These are phyloP conservation scores for Melitaea cinxia DNA, from an alignment of 1,140 invertebrate species.

Conservation along the genomic window DNA sequence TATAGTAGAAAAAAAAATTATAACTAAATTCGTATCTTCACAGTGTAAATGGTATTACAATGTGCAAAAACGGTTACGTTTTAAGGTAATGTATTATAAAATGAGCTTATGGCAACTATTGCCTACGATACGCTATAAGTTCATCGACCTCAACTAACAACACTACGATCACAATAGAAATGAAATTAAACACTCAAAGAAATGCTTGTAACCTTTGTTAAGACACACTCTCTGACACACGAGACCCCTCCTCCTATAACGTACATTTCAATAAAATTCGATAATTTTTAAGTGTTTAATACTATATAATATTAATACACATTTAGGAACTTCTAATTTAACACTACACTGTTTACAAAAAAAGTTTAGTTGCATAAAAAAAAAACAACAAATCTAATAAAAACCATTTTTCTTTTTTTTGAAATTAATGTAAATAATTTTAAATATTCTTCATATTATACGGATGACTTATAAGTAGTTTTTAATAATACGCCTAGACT, in stretches of 20 bases:
- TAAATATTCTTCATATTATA: not conserved
- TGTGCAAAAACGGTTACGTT: constrained; percentile 25
- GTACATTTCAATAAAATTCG: not conserved
- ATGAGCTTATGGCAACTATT: constrained; percentile 65
- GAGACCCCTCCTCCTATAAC: constrained; percentile 4
- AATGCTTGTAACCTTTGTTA: constrained; percentile 65
- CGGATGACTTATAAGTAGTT: not conserved
- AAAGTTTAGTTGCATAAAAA: not conserved
- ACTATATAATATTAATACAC: constrained; percentile 13
- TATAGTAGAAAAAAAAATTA: constrained; percentile 52
- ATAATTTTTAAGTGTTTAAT: not conserved
- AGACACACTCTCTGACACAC: constrained; percentile 8
- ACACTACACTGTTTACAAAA: constrained; percentile 7
- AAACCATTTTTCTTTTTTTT: not conserved
- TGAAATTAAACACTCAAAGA: constrained; percentile 46
- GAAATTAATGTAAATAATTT: not conserved
- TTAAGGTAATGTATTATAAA: constrained; percentile 48
- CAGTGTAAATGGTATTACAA: constrained; percentile 9
- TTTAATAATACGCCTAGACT: not conserved
- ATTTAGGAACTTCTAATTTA: constrained; percentile 24
- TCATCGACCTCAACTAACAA: constrained; percentile 50
- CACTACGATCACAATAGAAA: constrained; percentile 50
- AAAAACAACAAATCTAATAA: not conserved
- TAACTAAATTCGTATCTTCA: constrained; percentile 34
- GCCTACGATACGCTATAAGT: constrained; percentile 46